Evolutionary conservation across 1,140 invertebrate species (phyloP), one percentile per base, ranked within the genome.

Genomic region (Heterodera schachtii): DNA sequence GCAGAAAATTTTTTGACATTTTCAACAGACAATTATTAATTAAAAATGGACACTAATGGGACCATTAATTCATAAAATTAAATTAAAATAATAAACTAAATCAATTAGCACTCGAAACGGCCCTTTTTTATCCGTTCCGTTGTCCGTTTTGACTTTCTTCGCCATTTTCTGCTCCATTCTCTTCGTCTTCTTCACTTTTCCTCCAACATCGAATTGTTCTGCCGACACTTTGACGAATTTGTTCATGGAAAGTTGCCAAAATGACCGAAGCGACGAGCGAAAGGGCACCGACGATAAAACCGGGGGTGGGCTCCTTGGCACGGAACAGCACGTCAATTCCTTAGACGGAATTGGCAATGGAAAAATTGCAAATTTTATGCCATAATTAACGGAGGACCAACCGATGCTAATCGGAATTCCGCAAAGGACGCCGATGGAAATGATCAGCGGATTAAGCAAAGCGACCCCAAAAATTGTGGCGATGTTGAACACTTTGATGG

Each of bases 371-470:
- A 76, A 46, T 31, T 74, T 13, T 2, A 46, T 70, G n/a, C 19
- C 16, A 44, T 78, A 31, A 31, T 81, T n/a, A 11, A 19, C 57
- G 73, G 49, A 46, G n/a, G 2, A 41, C 31, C 52, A 49, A 86
- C 86, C 81, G 21, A 86, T 84, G 77, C 85, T 88, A 11, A 88
- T 69, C n/a, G 87, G 87, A 49, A 88, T 85, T n/a, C 87, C 87
- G 43, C 85, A 80, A 6, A 88, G 75, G 82, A 88, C 85, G 43
- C 87, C 87, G 74, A 88, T 84, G n/a, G 87, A 89, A 44, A 88
- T 84, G 7, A 87, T 76, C 13, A 88, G 73, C 16, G 87, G 87
- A 69, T 82, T 79, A 11, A 89, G 73, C 4, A 89, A 74, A 66
- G 87, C 86, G 41, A 88, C 86, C 13, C 87, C 87, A 44, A 88